Evolutionary conservation across 2,888 invertebrate species (phyloP).

Genomic region (Willowsia nigromaculata): DNA sequence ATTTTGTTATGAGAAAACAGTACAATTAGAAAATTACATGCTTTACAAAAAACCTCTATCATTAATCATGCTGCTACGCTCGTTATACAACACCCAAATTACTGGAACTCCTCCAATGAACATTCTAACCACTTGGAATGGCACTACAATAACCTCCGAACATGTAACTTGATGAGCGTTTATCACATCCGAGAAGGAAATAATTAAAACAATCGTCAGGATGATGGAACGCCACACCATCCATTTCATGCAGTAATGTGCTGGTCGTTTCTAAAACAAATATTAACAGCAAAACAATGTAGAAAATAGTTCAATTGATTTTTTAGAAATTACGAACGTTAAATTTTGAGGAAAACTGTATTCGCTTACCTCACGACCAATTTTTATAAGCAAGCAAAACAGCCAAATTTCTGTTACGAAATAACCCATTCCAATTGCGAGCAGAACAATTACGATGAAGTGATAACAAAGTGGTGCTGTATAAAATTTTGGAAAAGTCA

Average conservation of each 20-base stretch:
- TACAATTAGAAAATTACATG: no score
- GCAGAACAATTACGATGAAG: constrained; percentile 14
- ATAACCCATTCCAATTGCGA: constrained; percentile 35
- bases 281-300: not conserved
- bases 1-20: no score
- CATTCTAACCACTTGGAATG: constrained; percentile 45
- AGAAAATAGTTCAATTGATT: not conserved
- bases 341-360: not conserved
- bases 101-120: constrained; percentile 45
- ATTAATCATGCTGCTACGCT: not conserved
- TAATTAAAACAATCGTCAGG: not conserved
- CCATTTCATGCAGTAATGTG: constrained; percentile 34
- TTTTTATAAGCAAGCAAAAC: constrained; percentile 35
- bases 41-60: not conserved
- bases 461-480: constrained; percentile 14
- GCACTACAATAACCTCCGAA: constrained; percentile 33
- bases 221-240: constrained; percentile 37
- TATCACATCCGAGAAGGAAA: constrained; percentile 34
- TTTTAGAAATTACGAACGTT: not conserved
- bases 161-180: constrained; percentile 47
- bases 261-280: constrained; percentile 10
- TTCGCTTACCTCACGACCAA: constrained; percentile 23
- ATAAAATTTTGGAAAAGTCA: not conserved
- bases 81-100: constrained; percentile 21
- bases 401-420: constrained; percentile 48